Evolutionary conservation across 2,113 vertebrate species (phyloP), one percentile per base, ranked within the genome.

Genomic region (Notarius quadriscutis): DNA sequence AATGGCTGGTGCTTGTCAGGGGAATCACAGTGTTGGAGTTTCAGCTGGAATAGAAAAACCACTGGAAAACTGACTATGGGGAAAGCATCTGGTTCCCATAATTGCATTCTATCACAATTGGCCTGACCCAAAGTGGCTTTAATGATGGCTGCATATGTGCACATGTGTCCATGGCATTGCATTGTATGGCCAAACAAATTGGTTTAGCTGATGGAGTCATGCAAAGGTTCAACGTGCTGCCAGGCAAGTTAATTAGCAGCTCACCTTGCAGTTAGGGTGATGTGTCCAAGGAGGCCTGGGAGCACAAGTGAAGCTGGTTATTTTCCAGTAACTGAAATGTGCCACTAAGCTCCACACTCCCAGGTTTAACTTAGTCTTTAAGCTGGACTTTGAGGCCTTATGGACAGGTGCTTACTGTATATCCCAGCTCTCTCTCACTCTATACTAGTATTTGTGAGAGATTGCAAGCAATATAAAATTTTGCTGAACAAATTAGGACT

Each of bases 41-140:
- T 93, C 87, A 90, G 89, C 92, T 92, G 95, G 92, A 91, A 92
- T 94, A 93, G 90, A 86, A 86, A 95, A 94, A 94, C 92, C 93
- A 90, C 89, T 93, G 92, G 92, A 94, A 92, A 93, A 94, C 91
- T 86, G 93, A 94, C 84, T 90, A 93, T 94, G 95, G 95, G 72
- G 69, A 95, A 95, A 95, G 91, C 94, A 95, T 96, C 96, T 95
- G 94, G 91, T 85, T 94, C 92, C 83, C 87, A 93, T 93, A 93
- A 92, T 92, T 92, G 94, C 92, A 93, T 87, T 92, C 93, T 91
- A 94, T 94, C 92, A 92, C 93, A 96, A 95, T 94, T 96, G 94
- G 94, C 78, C 90, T 89, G 1, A 90, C 88, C 91, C 88, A 91
- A 88, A 93, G 94, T 90, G 88, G 89, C 91, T 94, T 94, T 92